Conservation (phyloP, 2,888 invertebrate genomes). For the Drosophila birchii region DNA sequence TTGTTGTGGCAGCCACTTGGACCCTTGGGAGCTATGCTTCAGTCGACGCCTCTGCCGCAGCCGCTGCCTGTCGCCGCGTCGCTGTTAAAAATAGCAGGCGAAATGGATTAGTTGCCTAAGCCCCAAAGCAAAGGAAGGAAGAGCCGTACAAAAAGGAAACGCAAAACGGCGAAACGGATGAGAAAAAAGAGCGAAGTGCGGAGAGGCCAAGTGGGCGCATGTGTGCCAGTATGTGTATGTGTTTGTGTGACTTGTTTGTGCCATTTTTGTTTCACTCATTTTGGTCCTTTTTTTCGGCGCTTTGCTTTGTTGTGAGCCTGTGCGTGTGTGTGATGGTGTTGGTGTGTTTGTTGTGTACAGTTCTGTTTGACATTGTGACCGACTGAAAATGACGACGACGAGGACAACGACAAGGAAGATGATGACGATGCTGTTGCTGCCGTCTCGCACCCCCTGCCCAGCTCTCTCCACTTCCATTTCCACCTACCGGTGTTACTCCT, state of each 20-base stretch:
- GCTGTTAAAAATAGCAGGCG: constrained; percentile 76
- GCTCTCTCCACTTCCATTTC: not conserved
- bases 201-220: constrained; percentile 58
- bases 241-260: constrained; percentile 34
- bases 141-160: constrained; percentile 37
- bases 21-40: constrained; percentile 30
- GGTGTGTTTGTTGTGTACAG: constrained; percentile 50
- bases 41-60: constrained; percentile 7
- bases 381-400: constrained; percentile 33
- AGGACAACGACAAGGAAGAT: constrained; percentile 11
- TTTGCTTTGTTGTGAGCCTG: constrained; percentile 37
- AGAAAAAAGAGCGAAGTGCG: constrained; percentile 24
- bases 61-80: constrained; percentile 44
- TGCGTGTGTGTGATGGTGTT: constrained; percentile 12
- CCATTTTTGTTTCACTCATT: constrained; percentile 39
- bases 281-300: constrained; percentile 11
- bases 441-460: not conserved
- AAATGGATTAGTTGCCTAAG: constrained; percentile 69
- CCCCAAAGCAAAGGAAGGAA: constrained; percentile 43
- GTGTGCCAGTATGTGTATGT: constrained; percentile 30
- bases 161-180: constrained; percentile 31
- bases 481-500: constrained; percentile 1
- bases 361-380: constrained; percentile 72
- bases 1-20: constrained; percentile 43
- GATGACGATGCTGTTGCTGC: constrained; percentile 29